Conservation (phyloP, 2,797 vertebrate species). For the Antrozous pallidus region DNA sequence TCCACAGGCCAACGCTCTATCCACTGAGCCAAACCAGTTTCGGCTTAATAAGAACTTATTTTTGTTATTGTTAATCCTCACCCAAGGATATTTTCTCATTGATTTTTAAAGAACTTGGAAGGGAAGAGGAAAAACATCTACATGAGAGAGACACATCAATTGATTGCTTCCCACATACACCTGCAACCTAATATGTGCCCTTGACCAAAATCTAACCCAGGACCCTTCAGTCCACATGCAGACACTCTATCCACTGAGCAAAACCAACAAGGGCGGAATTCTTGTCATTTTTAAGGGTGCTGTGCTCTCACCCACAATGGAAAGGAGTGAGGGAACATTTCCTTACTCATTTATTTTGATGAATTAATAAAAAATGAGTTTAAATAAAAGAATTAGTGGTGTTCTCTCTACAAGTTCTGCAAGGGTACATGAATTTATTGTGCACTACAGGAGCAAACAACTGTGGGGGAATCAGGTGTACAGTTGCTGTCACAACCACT, state of each 20-base stretch:
- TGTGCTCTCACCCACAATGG: neutral
- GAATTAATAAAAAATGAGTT: slow-evolving; percentile 26
- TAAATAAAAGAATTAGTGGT: neutral
- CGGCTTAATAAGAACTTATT: neutral
- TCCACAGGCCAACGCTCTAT: no score
- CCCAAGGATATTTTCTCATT: no score
- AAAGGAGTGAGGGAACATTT: neutral
- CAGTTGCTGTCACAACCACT: neutral
- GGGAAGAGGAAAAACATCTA: neutral
- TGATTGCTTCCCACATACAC: neutral
- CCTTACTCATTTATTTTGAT: slow-evolving; percentile 16
- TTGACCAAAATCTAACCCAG: neutral
- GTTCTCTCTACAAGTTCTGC: neutral
- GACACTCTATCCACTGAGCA: neutral
- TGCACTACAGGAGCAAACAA: neutral
- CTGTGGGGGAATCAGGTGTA: neutral
- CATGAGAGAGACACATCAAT: neutral
- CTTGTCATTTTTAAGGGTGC: neutral
- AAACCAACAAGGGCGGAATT: neutral
- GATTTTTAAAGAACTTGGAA: neutral
- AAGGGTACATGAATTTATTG: neutral
- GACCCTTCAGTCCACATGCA: neutral
- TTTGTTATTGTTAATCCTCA: no score
- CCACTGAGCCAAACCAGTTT: no score
- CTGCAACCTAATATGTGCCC: neutral